Evolutionary conservation across 64 coral and sea anemone species (phyloP).

Genomic region (Orbicella faveolata): DNA sequence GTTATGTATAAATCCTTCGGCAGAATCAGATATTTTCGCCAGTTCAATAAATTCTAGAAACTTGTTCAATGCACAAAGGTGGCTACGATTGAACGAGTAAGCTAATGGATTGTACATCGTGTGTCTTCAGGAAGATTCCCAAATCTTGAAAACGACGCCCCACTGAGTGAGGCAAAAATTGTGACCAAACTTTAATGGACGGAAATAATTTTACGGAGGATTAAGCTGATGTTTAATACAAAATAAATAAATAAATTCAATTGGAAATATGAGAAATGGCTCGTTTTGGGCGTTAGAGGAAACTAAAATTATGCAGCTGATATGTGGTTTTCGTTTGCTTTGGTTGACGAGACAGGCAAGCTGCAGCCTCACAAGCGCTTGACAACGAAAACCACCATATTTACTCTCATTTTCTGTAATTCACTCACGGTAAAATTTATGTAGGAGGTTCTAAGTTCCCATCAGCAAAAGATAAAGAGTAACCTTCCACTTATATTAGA

Average conservation of each 20-base stretch:
- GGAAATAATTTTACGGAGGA: background rate
- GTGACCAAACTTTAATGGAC: background rate
- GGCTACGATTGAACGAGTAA: background rate
- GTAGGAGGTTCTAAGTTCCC: background rate
- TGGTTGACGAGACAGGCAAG: too few species aligned
- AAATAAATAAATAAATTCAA: background rate
- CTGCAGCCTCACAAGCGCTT: too few species aligned
- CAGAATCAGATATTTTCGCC: background rate
- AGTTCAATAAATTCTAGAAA: background rate
- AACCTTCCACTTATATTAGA: too few species aligned
- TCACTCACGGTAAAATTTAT: too few species aligned
- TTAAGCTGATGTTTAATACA: background rate
- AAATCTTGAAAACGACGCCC: background rate
- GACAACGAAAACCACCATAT: too few species aligned
- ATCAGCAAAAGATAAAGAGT: background rate
- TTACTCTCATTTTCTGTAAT: too few species aligned
- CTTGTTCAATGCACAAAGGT: too few species aligned
- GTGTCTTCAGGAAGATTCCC: background rate
- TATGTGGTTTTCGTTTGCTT: background rate
- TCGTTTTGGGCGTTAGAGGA: background rate
- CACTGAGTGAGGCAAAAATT: background rate
- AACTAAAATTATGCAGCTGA: background rate
- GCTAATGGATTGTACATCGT: background rate
- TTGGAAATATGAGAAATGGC: background rate
- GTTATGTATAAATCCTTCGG: background rate